Conservation (phyloP, 2,888 invertebrate genomes). For the Tanytarsus gracilentus region DNA sequence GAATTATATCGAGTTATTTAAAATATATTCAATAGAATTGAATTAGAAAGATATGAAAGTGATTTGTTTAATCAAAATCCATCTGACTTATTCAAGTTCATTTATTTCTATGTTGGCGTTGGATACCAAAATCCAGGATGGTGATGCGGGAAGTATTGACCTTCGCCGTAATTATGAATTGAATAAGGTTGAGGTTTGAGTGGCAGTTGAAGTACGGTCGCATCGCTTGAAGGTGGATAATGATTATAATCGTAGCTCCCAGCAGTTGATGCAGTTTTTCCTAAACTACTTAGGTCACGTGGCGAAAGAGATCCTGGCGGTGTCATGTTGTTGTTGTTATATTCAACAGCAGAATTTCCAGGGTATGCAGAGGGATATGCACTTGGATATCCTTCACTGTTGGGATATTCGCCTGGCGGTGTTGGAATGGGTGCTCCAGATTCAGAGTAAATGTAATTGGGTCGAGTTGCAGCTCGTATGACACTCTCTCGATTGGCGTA, state of each 20-base stretch:
- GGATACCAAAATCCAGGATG: slow-evolving; percentile 79
- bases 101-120: slow-evolving; percentile 51
- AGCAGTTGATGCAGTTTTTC: slow-evolving; percentile 44
- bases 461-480: slow-evolving; percentile 64
- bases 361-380: slow-evolving; percentile 37
- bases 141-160: slow-evolving; percentile 78
- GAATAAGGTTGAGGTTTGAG: slow-evolving; percentile 86
- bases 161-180: slow-evolving; percentile 57
- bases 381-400: slow-evolving; percentile 32
- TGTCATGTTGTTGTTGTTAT: slow-evolving; percentile 88
- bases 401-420: slow-evolving; percentile 69
- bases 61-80: too few relatives aligned
- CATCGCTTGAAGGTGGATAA: slow-evolving; percentile 46
- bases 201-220: slow-evolving; percentile 70
- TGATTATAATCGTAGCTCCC: slow-evolving; percentile 41
- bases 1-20: too few relatives aligned
- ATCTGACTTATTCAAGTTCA: not conserved
- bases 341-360: slow-evolving; percentile 44
- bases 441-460: slow-evolving; percentile 33
- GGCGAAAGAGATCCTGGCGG: slow-evolving; percentile 94
- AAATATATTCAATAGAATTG: too few relatives aligned
- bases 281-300: slow-evolving; percentile 63
- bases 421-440: slow-evolving; percentile 61
- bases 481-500: slow-evolving; percentile 93
- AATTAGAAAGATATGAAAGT: too few relatives aligned